These are phyloP conservation scores for Chaetodon trifasciatus DNA, from an alignment of 2,797 vertebrate species.

Conservation along the genomic window DNA sequence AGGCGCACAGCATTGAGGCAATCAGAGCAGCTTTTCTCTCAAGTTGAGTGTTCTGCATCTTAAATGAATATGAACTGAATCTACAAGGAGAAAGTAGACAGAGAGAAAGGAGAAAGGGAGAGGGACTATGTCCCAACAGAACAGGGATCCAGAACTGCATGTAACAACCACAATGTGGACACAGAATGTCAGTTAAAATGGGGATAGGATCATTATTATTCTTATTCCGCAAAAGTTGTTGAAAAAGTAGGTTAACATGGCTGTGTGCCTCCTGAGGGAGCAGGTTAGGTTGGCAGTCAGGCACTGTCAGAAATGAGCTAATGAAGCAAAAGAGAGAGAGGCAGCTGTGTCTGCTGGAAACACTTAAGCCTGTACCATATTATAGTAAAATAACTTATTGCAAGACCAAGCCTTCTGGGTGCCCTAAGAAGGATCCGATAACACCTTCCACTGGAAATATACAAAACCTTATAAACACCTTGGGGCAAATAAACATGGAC, in stretches of 20 bases:
- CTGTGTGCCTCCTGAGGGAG: conserved; percentile 36
- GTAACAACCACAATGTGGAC: conserved; percentile 29
- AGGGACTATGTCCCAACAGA: conserved; percentile 16
- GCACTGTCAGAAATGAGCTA: conserved; percentile 29
- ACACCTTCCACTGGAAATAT: background rate
- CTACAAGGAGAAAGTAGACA: conserved; percentile 1
- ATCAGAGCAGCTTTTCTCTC: conserved; percentile 31
- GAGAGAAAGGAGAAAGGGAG: conserved; percentile 24
- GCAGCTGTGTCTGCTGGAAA: conserved; percentile 9
- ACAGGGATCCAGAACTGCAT: conserved; percentile 23
- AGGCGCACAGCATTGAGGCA: conserved; percentile 17
- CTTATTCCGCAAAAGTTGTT: conserved; percentile 48
- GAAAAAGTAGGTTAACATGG: conserved; percentile 60
- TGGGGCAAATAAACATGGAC: too few relatives aligned
- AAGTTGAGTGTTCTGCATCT: conserved; percentile 26
- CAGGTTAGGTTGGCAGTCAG: conserved; percentile 27
- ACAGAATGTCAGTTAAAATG: conserved; percentile 35
- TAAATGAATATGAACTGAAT: conserved; percentile 52
- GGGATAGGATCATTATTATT: conserved; percentile 43
- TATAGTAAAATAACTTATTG: background rate
- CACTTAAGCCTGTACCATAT: background rate
- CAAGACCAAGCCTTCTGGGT: background rate
- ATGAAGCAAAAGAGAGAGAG: conserved; percentile 30
- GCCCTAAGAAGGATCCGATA: background rate
- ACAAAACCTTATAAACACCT: background rate